Percentiles rank a stretch among this genome's conserved stretches.
phyloP scores from a whole-genome alignment of 2,113 vertebrate genomes.

The Calypte anna region DNA sequence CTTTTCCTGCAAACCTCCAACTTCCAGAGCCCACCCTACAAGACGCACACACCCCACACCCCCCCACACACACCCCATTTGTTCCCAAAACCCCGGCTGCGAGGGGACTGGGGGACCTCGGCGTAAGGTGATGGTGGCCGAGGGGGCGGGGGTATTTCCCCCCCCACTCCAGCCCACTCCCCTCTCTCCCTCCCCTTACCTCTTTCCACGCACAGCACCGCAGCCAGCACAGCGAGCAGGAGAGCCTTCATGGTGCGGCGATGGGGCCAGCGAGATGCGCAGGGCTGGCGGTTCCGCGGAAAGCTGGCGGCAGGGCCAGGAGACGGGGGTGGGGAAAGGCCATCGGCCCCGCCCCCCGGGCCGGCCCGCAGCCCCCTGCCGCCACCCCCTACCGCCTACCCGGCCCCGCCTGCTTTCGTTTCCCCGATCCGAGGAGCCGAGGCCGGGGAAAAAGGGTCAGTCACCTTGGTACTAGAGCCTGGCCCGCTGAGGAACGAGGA shows the following conservation, averaged over 20 bases:
- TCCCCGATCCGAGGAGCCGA: background rate
- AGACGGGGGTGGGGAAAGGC: background rate
- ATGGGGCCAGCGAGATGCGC: background rate
- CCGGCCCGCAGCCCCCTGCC: background rate
- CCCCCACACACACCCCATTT: background rate
- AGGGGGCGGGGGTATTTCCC: background rate
- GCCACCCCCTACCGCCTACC: rapidly evolving
- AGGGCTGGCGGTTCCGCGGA: background rate
- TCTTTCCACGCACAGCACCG: conserved; percentile 59
- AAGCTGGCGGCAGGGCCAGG: background rate
- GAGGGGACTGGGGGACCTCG: no score
- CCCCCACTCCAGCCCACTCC: no score
- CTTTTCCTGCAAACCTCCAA: background rate
- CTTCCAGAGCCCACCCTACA: background rate
- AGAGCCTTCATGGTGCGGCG: conserved; percentile 50
- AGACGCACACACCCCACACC: background rate
- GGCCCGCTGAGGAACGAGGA: no score
- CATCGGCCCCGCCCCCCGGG: background rate
- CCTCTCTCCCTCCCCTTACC: background rate
- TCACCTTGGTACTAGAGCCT: no score
- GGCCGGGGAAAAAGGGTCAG: background rate
- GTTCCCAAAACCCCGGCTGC: background rate
- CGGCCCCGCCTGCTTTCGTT: background rate
- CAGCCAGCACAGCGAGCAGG: conserved; percentile 27
- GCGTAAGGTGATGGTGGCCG: background rate